Base-by-base conservation (phyloP, 2,113 vertebrate genomes). In the Sakesphorus luctuosus region DNA sequence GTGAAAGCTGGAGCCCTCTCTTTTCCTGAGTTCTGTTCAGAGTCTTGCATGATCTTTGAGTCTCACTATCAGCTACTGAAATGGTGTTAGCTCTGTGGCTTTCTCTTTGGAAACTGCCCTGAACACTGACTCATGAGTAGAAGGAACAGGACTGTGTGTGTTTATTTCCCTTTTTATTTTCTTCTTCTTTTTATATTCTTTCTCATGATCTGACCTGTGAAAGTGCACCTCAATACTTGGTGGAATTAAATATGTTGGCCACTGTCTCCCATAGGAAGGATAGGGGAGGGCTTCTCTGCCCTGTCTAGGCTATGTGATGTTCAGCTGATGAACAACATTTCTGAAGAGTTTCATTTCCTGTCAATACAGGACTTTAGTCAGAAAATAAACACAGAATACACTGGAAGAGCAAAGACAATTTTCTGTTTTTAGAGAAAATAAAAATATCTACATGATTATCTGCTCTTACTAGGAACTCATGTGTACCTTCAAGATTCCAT, bases 311-410 rank as follows among this genome's bases (percentile, higher is more conserved):
- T 58, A 7, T 35, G 43, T 52, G 44, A 28, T 24, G 36, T 68
- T 94, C 61, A 79, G 87, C 82, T 93, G 86, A 78, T 71, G 67
- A 95, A 11, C 40, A 56, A 50, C 24, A 20, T 89, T 92, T 87
- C 52, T 78, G 55, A 77, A 84, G 76, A 90, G 68, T 87, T 96
- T 84, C 3, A 72, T 76, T 91, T 84, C 73, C 74, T 92, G 63
- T 73, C 59, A 56, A 2, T 52, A 52, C 65, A 80, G 46, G 77
- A 69, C 52, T 86, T 73, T 18, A 82, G 74, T 87, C 66, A 91
- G 74, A 94, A 93, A 94, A 87, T 55, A 94, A 93, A 84, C 35
- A 46, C 25, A 52, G 52, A 77, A 84, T 50, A 76, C 13, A 47
- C 40, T 58, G 69, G 68, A 91, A 92, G 53, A 84, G 66, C 52